Evolutionary conservation across 1,140 invertebrate species (phyloP).

Genomic region (Magallana ariakensis): DNA sequence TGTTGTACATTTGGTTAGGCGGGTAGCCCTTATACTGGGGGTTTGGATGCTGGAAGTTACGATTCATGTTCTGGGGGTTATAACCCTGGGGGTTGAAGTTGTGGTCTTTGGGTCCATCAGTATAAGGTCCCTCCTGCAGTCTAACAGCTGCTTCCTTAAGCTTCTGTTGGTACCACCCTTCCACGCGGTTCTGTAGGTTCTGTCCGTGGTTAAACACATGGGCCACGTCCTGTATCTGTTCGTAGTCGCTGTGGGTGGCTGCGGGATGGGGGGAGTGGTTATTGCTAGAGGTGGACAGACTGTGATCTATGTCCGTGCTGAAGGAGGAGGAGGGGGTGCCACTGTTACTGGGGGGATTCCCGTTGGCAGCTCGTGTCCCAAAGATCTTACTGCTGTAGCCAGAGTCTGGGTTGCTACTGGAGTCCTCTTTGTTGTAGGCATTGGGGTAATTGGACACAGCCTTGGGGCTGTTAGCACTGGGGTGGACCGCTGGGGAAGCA

Average conservation of each 20-base stretch:
- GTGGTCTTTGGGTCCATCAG: slow-evolving; percentile 10
- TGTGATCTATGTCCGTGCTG: slow-evolving; percentile 73
- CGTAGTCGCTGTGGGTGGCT: slow-evolving; percentile 59
- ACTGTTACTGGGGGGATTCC: slow-evolving; percentile 60
- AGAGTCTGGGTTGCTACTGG: slow-evolving; percentile 77
- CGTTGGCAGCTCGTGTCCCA: slow-evolving; percentile 52
- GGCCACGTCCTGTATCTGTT: slow-evolving; percentile 48
- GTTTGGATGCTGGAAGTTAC: slow-evolving; percentile 6
- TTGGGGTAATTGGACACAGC: slow-evolving; percentile 47
- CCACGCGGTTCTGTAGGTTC: slow-evolving; percentile 64
- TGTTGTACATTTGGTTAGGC: slow-evolving; percentile 48
- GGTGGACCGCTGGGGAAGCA: neutral
- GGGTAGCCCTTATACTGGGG: slow-evolving; percentile 27
- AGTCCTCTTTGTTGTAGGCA: slow-evolving; percentile 66
- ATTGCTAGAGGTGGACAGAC: slow-evolving; percentile 67
- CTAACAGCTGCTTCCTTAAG: slow-evolving; percentile 70
- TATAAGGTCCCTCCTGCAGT: slow-evolving; percentile 60
- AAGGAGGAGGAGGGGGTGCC: slow-evolving; percentile 75
- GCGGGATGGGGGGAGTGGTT: slow-evolving; percentile 67
- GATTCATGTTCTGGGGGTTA: neutral
- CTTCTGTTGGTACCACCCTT: slow-evolving; percentile 73
- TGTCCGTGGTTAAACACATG: slow-evolving; percentile 51
- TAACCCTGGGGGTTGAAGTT: slow-evolving; percentile 22
- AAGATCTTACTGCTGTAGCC: slow-evolving; percentile 76
- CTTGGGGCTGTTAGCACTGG: slow-evolving; percentile 36